Evolutionary conservation across 1,140 invertebrate genomes (phyloP), one percentile per base, ranked within the genome.

Genomic region (Sycobia sp.): DNA sequence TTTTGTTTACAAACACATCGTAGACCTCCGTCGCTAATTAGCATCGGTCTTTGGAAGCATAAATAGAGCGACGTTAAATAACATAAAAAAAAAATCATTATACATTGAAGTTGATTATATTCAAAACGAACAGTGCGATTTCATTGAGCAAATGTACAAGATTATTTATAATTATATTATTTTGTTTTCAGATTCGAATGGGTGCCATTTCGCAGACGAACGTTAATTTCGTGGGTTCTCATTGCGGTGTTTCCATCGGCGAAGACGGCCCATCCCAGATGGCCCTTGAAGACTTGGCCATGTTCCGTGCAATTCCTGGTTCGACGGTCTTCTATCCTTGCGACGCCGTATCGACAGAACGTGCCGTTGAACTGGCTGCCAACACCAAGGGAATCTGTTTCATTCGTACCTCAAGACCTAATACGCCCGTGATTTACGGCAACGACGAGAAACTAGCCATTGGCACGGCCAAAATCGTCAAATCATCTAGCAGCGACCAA

Each of bases 181-280:
- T n/a, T 25, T n/a, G 62, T 59, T 70, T 77, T 3, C 69, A 95
- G 88, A 94, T 99, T 71, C 89, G 98, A 63, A 99, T 99, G 97
- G 97, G 93, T 44, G 97, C 97, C 16, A 97, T 99, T 72, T 99
- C 96, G 32, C 95, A 98, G 84, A 94, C 93, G 0, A 98, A 99
- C 80, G 90, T 96, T 1, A 99, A 99, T 79, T 96, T 98, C 78
- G 93, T 88, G 50, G 91, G 90, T 14, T 98, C 97, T 9, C 97
- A 99, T 82, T 95, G 92, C 79, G 97, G 97, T 57, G 89, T 98
- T 25, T 97, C 94, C 69, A 94, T 94, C 75, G 95, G 95, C 50
- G 96, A 98, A 81, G 97, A 99, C 84, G 97, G 97, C 5, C 97
- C 97, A n/a, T 97, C 94, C 50, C 97, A 99, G 84, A 99, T 99